A percentile compares a stretch with the other conserved stretches of the same genome.
Evolutionary conservation across 1,140 invertebrate species (phyloP).

Genomic region (Oncopodura yosiiana): DNA sequence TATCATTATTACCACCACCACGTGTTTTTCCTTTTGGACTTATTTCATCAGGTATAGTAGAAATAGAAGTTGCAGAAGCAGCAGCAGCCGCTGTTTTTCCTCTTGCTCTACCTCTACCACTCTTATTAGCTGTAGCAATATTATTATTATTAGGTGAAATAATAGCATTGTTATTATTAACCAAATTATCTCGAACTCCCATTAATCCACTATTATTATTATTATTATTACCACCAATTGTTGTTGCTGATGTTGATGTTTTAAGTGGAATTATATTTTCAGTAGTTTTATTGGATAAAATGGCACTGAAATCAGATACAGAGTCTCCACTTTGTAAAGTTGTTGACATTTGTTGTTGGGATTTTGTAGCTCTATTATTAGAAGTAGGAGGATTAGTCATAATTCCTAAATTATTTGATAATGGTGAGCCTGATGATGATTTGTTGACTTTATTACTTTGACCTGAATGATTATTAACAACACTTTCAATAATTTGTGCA

Average conservation of each 20-base stretch:
- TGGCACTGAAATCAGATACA: constrained; percentile 21
- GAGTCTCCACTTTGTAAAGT: background rate
- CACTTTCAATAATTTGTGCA: constrained; percentile 35
- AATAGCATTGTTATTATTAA: background rate
- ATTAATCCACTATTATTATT: no score
- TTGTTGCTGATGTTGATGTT: background rate
- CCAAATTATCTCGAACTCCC: no score
- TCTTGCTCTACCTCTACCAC: constrained; percentile 1
- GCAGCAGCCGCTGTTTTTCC: constrained; percentile 11
- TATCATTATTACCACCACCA: no score
- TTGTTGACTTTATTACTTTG: background rate
- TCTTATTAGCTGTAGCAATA: constrained; percentile 1
- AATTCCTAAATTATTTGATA: background rate
- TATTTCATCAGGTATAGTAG: constrained; percentile 24
- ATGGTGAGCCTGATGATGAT: background rate
- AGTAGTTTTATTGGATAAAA: constrained; percentile 30
- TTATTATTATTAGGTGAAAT: constrained; percentile 8
- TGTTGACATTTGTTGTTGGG: background rate
- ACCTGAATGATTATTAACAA: constrained; percentile 33
- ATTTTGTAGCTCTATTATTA: background rate
- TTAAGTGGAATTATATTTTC: constrained; percentile 25
- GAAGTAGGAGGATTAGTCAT: background rate
- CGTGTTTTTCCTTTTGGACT: constrained; percentile 22
- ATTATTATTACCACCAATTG: background rate
- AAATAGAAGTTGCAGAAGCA: constrained; percentile 19